These are phyloP conservation scores for Bellardia pandia DNA, from an alignment of 2,888 invertebrate genomes.

Conservation along the genomic window DNA sequence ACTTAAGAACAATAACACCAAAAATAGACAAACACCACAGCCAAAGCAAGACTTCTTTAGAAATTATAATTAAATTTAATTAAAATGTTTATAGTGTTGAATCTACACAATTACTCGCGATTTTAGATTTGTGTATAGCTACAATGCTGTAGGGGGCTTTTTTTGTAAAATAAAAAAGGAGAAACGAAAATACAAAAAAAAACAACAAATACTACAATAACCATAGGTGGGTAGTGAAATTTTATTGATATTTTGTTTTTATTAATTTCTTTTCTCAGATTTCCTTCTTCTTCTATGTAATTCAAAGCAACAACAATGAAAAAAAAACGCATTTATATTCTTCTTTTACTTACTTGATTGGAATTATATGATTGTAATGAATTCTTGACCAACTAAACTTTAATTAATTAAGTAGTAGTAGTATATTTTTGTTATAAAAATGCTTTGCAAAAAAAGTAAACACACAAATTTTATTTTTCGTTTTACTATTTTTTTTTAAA, in stretches of 20 bases:
- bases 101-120: neutral
- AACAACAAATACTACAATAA: conserved; percentile 29
- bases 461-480: conserved; percentile 30
- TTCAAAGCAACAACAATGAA: neutral
- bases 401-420: conserved; percentile 6
- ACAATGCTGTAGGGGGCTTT: conserved; percentile 1
- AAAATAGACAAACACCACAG: neutral
- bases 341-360: conserved; percentile 53
- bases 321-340: neutral
- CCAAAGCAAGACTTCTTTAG: conserved; percentile 9
- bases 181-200: neutral
- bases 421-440: conserved; percentile 33
- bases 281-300: conserved; percentile 6
- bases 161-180: neutral
- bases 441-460: conserved; percentile 28
- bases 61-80: neutral
- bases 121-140: neutral
- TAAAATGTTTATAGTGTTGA: neutral
- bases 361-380: conserved; percentile 22
- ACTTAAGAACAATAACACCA: conserved; percentile 16
- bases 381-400: conserved; percentile 8
- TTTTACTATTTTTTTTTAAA: conserved; percentile 42
- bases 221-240: conserved; percentile 62
- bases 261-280: neutral
- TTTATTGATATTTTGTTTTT: conserved; percentile 61